Conservation (phyloP, 1,140 invertebrate species). For the Proales similis region DNA sequence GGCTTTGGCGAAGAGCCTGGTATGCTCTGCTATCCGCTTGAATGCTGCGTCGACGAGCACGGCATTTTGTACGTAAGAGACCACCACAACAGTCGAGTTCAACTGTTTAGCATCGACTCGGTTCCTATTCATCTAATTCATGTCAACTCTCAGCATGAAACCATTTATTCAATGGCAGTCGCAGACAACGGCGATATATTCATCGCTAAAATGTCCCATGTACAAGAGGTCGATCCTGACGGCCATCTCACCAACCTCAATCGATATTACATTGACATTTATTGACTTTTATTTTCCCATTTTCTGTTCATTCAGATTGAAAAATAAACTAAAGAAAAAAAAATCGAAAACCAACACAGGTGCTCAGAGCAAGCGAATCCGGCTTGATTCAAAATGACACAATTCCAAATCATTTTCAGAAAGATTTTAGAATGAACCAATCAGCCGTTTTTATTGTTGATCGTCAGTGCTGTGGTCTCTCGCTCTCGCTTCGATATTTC, state of each 20-base stretch:
- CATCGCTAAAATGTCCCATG: conserved; percentile 32
- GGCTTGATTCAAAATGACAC: too few species aligned
- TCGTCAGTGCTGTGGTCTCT: background rate
- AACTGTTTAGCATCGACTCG: conserved; percentile 5
- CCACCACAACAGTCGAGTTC: conserved; percentile 33
- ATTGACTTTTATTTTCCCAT: background rate
- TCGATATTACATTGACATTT: conserved; percentile 37
- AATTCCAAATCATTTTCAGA: background rate
- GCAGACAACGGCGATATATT: conserved; percentile 31
- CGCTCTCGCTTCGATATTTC: background rate
- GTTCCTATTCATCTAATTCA: conserved; percentile 18
- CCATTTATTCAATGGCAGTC: conserved; percentile 33
- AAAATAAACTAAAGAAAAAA: too few species aligned
- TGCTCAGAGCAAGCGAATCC: too few species aligned
- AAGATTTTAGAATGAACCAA: background rate
- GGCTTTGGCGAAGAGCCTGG: conserved; percentile 29
- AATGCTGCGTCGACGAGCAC: conserved; percentile 23
- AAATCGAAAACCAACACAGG: too few species aligned
- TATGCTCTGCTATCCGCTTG: conserved; percentile 27
- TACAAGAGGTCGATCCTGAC: conserved; percentile 5
- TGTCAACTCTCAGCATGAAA: conserved; percentile 24
- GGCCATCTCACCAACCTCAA: conserved; percentile 25
- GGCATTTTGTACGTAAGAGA: conserved; percentile 27
- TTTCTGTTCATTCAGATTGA: too few species aligned
- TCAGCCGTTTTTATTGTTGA: background rate